Evolutionary conservation across 1,140 invertebrate species (phyloP).

Genomic region (Pemphigus obesinymphae): DNA sequence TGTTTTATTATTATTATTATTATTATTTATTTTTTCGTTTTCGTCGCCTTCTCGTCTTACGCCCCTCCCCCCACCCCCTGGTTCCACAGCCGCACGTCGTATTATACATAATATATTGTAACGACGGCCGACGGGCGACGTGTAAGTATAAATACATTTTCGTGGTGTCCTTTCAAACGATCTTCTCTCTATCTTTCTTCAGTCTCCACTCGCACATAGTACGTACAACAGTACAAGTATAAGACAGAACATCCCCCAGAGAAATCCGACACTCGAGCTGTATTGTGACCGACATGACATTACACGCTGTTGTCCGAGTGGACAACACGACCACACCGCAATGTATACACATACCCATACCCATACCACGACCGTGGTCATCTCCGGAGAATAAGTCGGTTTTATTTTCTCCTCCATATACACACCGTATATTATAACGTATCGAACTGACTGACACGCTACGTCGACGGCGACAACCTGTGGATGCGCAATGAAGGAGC

Average conservation of each 20-base stretch:
- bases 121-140: not conserved
- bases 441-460: no score
- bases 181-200: no score
- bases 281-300: conserved; percentile 28
- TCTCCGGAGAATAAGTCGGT: not conserved
- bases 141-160: no score
- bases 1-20: conserved; percentile 1
- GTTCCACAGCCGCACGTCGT: not conserved
- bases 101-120: not conserved
- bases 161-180: not conserved
- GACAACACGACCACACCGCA: not conserved
- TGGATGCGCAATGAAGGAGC: no score
- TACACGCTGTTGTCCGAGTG: not conserved
- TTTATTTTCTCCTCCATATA: not conserved
- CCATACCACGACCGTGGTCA: not conserved
- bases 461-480: no score
- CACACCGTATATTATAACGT: not conserved
- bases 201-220: no score
- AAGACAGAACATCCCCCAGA: no score
- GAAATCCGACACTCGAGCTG: conserved; percentile 15
- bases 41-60: not conserved
- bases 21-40: not conserved
- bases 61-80: not conserved
- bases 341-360: not conserved
- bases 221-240: no score